Evolutionary conservation across 1,140 invertebrate genomes (phyloP).

Genomic region (Bombus cullumanus): DNA sequence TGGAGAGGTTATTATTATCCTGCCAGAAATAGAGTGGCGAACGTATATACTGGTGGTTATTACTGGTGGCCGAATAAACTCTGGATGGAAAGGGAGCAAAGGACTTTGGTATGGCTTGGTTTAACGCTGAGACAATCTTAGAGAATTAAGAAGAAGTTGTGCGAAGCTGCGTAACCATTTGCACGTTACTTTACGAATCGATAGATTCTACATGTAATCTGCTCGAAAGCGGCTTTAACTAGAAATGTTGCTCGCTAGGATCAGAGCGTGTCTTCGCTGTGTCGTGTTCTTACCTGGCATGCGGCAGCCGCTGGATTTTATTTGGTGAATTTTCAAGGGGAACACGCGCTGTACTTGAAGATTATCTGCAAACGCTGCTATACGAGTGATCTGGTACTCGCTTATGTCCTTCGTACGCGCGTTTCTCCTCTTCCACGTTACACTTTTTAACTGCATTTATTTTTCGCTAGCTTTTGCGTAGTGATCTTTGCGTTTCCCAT

Average conservation of each 20-base stretch:
- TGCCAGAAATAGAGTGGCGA: slow-evolving; percentile 35
- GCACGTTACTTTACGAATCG: not conserved
- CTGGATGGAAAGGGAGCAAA: slow-evolving; percentile 16
- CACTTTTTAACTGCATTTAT: not conserved
- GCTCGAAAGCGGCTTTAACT: not conserved
- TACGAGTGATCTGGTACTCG: not conserved
- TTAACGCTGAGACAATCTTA: not conserved
- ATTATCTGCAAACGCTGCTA: not conserved
- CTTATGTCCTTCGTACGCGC: not conserved
- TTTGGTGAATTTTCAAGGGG: slow-evolving; percentile 27
- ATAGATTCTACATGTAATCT: not conserved
- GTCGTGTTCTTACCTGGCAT: slow-evolving; percentile 4
- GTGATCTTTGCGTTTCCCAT: not conserved
- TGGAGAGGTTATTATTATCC: slow-evolving; percentile 44
- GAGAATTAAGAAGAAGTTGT: not conserved
- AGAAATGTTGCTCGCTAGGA: not conserved
- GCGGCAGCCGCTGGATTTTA: not conserved
- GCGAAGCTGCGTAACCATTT: not conserved
- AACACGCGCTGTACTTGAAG: not conserved
- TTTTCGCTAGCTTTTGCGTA: not conserved
- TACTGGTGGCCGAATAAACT: slow-evolving; percentile 21
- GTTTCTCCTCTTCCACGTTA: not conserved
- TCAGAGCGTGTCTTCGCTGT: not conserved
- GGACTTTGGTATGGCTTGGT: not conserved
- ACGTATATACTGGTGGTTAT: not conserved